Percentiles rank a stretch among this genome's conserved stretches.
phyloP scores from a whole-genome alignment of 2,888 invertebrate genomes.

The Meganola albula region DNA sequence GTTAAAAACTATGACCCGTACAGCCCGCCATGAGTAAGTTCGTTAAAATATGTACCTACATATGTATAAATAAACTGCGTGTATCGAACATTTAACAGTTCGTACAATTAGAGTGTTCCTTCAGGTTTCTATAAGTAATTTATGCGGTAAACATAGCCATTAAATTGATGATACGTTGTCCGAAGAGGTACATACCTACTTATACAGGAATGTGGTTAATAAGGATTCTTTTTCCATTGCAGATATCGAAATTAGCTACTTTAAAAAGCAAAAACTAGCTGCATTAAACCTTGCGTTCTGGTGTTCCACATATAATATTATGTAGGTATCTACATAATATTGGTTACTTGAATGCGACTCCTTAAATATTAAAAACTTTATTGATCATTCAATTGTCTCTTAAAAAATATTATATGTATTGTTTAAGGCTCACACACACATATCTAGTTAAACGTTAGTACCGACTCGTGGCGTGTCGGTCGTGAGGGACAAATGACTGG shows the following conservation, averaged over 20 bases:
- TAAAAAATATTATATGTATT: conserved; percentile 29
- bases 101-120: conserved; percentile 12
- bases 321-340: no score
- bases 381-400: conserved; percentile 10
- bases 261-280: no score
- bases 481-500: conserved; percentile 63
- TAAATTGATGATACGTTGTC: conserved; percentile 12
- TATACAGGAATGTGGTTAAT: conserved; percentile 15
- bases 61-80: conserved; percentile 11
- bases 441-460: conserved; percentile 41
- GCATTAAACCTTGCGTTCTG: no score
- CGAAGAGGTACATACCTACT: no score
- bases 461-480: conserved; percentile 55
- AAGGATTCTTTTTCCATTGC: conserved; percentile 3
- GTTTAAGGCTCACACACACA: conserved; percentile 37
- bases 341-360: no score
- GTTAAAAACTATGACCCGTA: conserved; percentile 14
- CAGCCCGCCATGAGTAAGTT: conserved; percentile 5
- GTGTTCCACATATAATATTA: no score
- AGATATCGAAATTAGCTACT: conserved; percentile 5
- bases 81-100: conserved; percentile 6
- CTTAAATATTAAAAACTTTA: conserved; percentile 5
- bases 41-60: no score
- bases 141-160: conserved; percentile 16
- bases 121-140: conserved; percentile 13